Base-by-base conservation (phyloP, 2,113 vertebrate genomes). In the human (Homo sapiens) region DNA sequence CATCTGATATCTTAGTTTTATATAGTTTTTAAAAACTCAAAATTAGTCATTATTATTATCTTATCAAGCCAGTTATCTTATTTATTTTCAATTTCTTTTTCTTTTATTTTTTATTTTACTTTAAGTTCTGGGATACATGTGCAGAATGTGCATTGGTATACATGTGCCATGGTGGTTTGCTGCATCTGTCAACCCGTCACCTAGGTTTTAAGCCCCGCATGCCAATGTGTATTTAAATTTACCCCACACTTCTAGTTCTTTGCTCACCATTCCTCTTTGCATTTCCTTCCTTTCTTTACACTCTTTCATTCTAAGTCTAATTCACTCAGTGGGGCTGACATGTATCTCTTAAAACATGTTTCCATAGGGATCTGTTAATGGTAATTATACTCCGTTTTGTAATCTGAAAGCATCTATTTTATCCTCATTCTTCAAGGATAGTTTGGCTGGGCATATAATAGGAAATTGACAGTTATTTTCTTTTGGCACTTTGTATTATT, bases 351-450 rank as follows among this genome's bases (percentile, higher is more conserved):
- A 52, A 84, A 79, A 87, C 18, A 35, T 25, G 7, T 43, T 80
- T 92, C 70, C 17, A 11, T 55, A 40, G 30, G 81, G 1, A 64
- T 80, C 30, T 83, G 23, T 70, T 81, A 64, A 61, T 80, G 61
- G 48, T 86, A 93, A 91, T 92, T 93, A 35, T 22, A 45, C 66
- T 97, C 43, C 78, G 22, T 81, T 89, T 89, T 83, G 9, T 61
- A 72, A 57, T 48, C 61, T 64, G 85, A 70, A 84, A 81, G 94
- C 79, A n/a, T 66, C 32, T 87, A 66, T 94, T 90, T 97, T 72
- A 66, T 50, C 68, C 43, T 75, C 43, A 43, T 23, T 90, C 35
- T 90, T 89, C 18, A 66, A 10, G 50, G 52, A 85, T n/a, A 66
- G 59, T 88, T 82, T 85, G 68, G 22, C 40, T 75, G 22, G 64